Base-by-base conservation (phyloP, 1,140 invertebrate genomes). In the Globodera rostochiensis region DNA sequence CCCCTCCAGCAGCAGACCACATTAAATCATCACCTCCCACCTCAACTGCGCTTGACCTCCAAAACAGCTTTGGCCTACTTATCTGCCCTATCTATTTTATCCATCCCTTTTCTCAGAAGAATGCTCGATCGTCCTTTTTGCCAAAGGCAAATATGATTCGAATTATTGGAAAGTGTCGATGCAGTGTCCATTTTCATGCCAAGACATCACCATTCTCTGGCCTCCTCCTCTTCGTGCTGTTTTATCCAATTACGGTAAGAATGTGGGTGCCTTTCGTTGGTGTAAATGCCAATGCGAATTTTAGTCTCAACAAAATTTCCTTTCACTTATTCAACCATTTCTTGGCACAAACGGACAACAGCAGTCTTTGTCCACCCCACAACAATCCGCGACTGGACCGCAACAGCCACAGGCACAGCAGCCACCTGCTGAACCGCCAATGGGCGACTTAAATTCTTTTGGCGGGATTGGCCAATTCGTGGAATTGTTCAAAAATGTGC, bases 401-500 rank as follows among this genome's bases (percentile, higher is more conserved):
- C 21, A 50, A 19, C 76, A 60, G 49, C 60, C n/a, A 13, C 70
- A 64, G 45, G 66, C 49, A 19, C 21, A 78, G n/a, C 64, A 67
- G 25, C 25, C 25, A 67, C 19, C 45, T 77, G 57, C 50, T 19
- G 46, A 74, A 25, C 60, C 60, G n/a, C n/a, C 74, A 7, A 6
- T 7, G 66, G 45, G 66, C 19, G 46, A 76, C 46, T n/a, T 45
- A 64, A 46, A 57, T 57, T 36, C 64, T 45, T 49, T 66, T 70
- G 77, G 77, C 66, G 60, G 60, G 25, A 78, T 78, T 78, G 64
- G 64, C 25, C 77, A 78, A 78, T 78, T 78, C 49, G 60, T 78
- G 46, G 77, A 78, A 78, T 69, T 78, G 64, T 78, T 78, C 50
- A 15, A 78, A 47, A 78, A 70, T 47, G 46, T 76, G 57, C 19